Percentiles rank a stretch among this genome's conserved stretches.
These are phyloP conservation scores for Saccostrea cuccullata DNA, from an alignment of 1,140 invertebrate species.

Conservation along the genomic window DNA sequence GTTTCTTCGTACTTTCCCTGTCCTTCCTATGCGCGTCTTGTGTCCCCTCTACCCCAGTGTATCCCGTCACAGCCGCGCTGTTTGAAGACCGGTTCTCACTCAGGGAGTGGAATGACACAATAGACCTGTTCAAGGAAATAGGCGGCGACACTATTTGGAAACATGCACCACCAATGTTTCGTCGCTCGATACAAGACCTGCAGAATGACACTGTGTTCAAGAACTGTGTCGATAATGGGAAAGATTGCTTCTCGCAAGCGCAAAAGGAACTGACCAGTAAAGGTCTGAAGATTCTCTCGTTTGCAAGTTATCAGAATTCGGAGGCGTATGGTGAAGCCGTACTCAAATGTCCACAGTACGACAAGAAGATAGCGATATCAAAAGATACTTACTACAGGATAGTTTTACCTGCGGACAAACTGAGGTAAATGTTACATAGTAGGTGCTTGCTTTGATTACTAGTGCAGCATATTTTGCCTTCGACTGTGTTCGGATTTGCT, in stretches of 20 bases:
- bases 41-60: conserved; percentile 32
- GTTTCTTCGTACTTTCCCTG: not conserved
- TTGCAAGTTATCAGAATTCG: conserved; percentile 64
- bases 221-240: conserved; percentile 50
- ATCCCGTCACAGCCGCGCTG: conserved; percentile 66
- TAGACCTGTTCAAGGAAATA: conserved; percentile 56
- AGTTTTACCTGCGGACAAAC: conserved; percentile 56
- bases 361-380: conserved; percentile 57
- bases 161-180: conserved; percentile 57
- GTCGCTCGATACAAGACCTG: conserved; percentile 52
- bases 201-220: conserved; percentile 56
- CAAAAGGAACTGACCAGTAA: conserved; percentile 52
- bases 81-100: conserved; percentile 61
- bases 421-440: not conserved
- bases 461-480: too few relatives aligned
- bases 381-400: conserved; percentile 65
- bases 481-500: too few relatives aligned
- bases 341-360: conserved; percentile 64
- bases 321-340: conserved; percentile 63
- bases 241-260: conserved; percentile 64
- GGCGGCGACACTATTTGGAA: conserved; percentile 65
- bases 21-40: not conserved
- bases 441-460: too few relatives aligned
- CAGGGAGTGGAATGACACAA: conserved; percentile 62
- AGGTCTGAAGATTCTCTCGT: conserved; percentile 56